Evolutionary conservation across 2,797 vertebrate species (phyloP), one percentile per base, ranked within the genome.

Genomic region (Cyclopterus lumpus): DNA sequence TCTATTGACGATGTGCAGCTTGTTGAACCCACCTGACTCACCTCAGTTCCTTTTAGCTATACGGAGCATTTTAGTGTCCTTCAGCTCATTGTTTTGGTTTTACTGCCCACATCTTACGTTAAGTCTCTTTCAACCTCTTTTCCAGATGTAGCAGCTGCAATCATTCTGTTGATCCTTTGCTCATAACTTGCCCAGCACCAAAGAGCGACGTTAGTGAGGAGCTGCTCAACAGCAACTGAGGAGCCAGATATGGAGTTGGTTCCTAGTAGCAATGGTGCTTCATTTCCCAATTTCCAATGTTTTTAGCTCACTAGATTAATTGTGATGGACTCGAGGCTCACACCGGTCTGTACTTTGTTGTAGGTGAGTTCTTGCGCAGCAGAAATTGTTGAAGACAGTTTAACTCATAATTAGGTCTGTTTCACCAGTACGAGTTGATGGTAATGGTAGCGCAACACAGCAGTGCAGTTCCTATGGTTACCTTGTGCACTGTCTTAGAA

Each of bases 401-500:
- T 51, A 71, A 67, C 48, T 60, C 38, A 46, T 44, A 48, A 1
- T 57, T 14, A 22, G 57, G 5, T 57, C 40, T 59, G 49, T 49
- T 75, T 61, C 30, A 71, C 20, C 44, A 42, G 22, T 44, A 24
- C 55, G 63, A 55, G 66, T 53, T 48, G 40, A 70, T 38, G 34
- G 61, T 51, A 60, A 36, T 36, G 32, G 49, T 53, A 59, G 49
- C 0, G 8, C 59, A 71, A 55, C 73, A 67, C 32, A 60, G 20
- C 71, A 67, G 32, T 48, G 16, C 36, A 69, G 68, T 81, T 79
- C 42, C 75, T 65, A 65, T 77, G 73, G 77, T 70, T 83, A 77
- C 66, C 66, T 68, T 65, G 48, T 1, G 1, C 71, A 72, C 22
- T 53, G 26, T 77, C 36, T 77, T 49, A n/a, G 44, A 59, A 12